Evolutionary conservation across 2,113 vertebrate species (phyloP).

Genomic region (Vombatus ursinus): DNA sequence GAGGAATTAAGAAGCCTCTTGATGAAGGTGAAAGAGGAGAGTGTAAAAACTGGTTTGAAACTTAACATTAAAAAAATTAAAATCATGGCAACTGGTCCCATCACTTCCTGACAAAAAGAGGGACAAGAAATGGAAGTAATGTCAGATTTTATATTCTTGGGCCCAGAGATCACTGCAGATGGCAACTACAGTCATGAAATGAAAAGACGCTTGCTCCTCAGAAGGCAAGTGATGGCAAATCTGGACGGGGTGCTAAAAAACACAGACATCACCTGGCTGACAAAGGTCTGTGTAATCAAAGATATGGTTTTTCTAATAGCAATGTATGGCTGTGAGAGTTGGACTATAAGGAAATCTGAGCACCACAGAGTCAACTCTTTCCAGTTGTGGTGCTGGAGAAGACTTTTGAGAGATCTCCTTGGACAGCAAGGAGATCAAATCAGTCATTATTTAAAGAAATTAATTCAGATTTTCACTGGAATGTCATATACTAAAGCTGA

Average conservation of each 20-base stretch:
- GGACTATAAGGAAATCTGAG: neutral
- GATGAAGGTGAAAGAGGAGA: neutral
- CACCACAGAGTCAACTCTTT: neutral
- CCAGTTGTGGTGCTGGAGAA: neutral
- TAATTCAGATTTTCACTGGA: too few relatives aligned
- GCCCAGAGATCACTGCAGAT: neutral
- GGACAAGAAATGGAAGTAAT: neutral
- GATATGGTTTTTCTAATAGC: neutral
- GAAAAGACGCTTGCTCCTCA: neutral
- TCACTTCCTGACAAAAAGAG: neutral
- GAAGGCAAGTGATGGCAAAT: neutral
- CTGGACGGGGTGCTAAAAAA: neutral
- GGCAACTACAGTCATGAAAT: neutral
- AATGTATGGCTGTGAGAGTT: neutral
- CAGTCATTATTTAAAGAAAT: too few relatives aligned
- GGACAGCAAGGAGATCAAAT: too few relatives aligned
- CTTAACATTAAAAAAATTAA: neutral
- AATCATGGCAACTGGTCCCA: neutral
- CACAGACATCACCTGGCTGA: neutral
- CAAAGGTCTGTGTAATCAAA: neutral
- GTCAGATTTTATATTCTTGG: neutral
- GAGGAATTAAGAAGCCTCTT: neutral
- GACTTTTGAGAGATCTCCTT: neutral
- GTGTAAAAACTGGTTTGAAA: neutral
- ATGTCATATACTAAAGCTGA: too few relatives aligned